A percentile compares a stretch with the other conserved stretches of the same genome.
Evolutionary conservation across 2,113 vertebrate genomes (phyloP).

Genomic region (Capreolus pygargus): DNA sequence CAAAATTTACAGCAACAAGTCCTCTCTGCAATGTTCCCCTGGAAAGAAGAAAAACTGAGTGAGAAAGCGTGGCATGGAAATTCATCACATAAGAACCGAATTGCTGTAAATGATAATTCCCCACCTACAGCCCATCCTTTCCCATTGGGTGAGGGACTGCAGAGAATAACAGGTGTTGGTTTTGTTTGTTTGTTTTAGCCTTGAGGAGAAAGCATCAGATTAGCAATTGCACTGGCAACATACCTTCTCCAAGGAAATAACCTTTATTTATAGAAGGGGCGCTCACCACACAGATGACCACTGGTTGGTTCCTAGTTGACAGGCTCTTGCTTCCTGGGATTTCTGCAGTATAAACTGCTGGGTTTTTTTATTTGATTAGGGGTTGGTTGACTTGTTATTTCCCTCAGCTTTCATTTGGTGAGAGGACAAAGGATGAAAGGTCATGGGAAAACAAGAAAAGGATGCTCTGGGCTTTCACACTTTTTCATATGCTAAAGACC

Average conservation of each 20-base stretch:
- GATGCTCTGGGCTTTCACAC: neutral
- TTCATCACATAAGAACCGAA: neutral
- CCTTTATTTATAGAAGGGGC: neutral
- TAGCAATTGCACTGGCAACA: neutral
- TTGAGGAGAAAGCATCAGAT: neutral
- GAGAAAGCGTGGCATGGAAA: neutral
- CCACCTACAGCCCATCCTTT: neutral
- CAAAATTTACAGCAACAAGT: constrained; percentile 77
- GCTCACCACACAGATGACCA: too few species aligned
- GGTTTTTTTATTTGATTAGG: neutral
- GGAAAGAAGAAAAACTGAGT: neutral
- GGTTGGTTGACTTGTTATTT: neutral
- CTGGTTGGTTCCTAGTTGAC: neutral
- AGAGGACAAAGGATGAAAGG: neutral
- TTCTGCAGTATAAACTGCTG: neutral
- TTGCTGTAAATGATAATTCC: neutral
- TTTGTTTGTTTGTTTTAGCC: neutral
- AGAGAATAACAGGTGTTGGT: neutral
- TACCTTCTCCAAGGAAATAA: neutral
- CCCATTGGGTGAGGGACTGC: neutral
- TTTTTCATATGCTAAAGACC: neutral
- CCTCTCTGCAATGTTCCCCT: constrained; percentile 74
- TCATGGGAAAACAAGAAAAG: neutral
- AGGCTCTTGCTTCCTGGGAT: neutral
- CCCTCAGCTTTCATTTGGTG: neutral